These are phyloP conservation scores for Sylvia borin DNA, from an alignment of 2,797 vertebrate species.

Conservation along the genomic window DNA sequence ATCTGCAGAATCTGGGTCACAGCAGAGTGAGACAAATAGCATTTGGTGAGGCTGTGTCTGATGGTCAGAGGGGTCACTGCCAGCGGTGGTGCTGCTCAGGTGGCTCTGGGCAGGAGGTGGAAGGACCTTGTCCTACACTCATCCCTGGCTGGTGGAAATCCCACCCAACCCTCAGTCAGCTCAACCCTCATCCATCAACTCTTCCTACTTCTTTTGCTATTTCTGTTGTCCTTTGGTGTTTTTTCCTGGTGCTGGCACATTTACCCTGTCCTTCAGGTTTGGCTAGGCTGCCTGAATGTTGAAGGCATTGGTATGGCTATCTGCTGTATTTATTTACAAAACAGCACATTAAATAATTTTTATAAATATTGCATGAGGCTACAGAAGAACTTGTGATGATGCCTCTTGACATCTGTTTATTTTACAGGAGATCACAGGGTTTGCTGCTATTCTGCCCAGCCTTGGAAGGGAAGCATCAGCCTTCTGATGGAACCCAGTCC, in stretches of 20 bases:
- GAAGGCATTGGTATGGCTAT: not conserved
- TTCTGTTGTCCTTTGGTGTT: not conserved
- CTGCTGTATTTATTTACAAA: constrained; percentile 33
- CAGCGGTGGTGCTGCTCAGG: not conserved
- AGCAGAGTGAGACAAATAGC: not conserved
- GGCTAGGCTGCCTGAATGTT: not conserved
- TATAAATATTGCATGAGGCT: constrained; percentile 38
- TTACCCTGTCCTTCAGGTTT: not conserved
- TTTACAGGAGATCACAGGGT: constrained; percentile 45
- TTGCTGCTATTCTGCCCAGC: constrained; percentile 4
- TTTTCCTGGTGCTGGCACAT: not conserved
- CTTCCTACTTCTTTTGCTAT: not conserved
- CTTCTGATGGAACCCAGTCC: constrained; percentile 5
- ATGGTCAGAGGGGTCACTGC: not conserved
- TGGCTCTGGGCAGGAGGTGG: not conserved
- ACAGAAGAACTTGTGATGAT: not conserved
- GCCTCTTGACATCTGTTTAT: constrained; percentile 39
- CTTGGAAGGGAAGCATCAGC: constrained; percentile 24
- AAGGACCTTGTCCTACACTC: not conserved
- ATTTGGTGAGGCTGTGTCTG: not conserved
- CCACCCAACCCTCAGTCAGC: not conserved
- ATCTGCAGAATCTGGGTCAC: not conserved
- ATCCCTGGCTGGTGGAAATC: not conserved
- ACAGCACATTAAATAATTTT: not conserved
- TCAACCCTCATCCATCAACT: not conserved